Evolutionary conservation across 2,888 invertebrate genomes (phyloP).

Genomic region (Nudaria mundana): DNA sequence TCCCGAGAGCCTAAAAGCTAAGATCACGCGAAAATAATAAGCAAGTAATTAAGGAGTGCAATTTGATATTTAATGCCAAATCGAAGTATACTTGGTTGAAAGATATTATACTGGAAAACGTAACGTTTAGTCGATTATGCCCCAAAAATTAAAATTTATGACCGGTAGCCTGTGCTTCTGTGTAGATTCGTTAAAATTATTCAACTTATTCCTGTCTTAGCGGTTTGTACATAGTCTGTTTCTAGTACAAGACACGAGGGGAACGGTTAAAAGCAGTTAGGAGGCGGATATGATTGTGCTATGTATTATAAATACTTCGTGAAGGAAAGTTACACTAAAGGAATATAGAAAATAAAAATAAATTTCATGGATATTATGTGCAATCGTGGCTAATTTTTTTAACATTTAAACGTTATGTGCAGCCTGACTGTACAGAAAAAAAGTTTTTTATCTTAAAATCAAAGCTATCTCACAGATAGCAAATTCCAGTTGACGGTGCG

Average conservation of each 20-base stretch:
- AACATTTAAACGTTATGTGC: slow-evolving; percentile 8
- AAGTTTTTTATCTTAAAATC: not conserved
- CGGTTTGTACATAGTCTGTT: slow-evolving; percentile 29
- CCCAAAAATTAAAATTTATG: slow-evolving; percentile 28
- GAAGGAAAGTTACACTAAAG: slow-evolving; percentile 59
- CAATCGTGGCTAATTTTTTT: too few relatives aligned
- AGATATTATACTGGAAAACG: not conserved
- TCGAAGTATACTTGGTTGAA: slow-evolving; percentile 2
- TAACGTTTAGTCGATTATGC: slow-evolving; percentile 21
- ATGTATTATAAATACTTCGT: slow-evolving; percentile 57
- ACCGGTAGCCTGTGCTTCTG: slow-evolving; percentile 35
- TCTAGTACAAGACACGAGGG: slow-evolving; percentile 20
- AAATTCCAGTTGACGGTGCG: not conserved
- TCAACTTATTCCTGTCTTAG: slow-evolving; percentile 15
- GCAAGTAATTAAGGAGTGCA: slow-evolving; percentile 8
- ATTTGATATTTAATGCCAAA: not conserved
- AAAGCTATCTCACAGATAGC: not conserved
- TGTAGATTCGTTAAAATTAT: slow-evolving; percentile 22
- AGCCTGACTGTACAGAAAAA: not conserved
- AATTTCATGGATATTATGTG: too few relatives aligned
- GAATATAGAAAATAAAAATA: slow-evolving; percentile 9
- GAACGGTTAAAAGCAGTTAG: slow-evolving; percentile 59
- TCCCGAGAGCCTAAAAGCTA: slow-evolving; percentile 12
- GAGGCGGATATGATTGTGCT: slow-evolving; percentile 72
- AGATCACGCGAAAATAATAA: slow-evolving; percentile 8